phyloP scores from a whole-genome alignment of 2,888 invertebrate genomes.

The Orthonevra nobilis region DNA sequence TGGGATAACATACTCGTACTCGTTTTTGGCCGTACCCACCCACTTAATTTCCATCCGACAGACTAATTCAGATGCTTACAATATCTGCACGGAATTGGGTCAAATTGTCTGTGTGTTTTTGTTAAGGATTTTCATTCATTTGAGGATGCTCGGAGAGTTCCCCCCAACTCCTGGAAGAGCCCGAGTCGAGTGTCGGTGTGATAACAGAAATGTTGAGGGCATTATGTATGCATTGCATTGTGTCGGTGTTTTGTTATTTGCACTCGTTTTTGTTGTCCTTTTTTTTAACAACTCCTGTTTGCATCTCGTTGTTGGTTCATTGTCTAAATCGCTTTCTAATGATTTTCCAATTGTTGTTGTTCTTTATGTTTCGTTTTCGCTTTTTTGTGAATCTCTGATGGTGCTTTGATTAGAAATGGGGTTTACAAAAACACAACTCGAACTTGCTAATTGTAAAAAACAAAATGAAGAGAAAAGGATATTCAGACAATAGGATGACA shows the following conservation, averaged over 20 bases:
- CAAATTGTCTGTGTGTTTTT: slow-evolving; percentile 64
- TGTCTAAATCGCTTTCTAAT: slow-evolving; percentile 70
- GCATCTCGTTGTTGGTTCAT: slow-evolving; percentile 57
- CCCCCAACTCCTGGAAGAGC: not conserved
- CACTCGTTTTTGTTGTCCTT: slow-evolving; percentile 18
- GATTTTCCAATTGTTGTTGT: slow-evolving; percentile 64
- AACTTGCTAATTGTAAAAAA: slow-evolving; percentile 62
- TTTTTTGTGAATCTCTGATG: slow-evolving; percentile 25
- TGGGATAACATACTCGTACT: slow-evolving; percentile 42
- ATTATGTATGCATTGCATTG: slow-evolving; percentile 54
- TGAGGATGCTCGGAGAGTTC: slow-evolving; percentile 1
- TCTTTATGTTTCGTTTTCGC: slow-evolving; percentile 8
- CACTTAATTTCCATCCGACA: slow-evolving; percentile 55
- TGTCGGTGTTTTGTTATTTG: slow-evolving; percentile 21
- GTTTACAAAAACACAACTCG: slow-evolving; percentile 49
- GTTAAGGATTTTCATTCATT: slow-evolving; percentile 47
- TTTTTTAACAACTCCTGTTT: slow-evolving; percentile 16
- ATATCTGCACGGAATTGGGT: slow-evolving; percentile 59
- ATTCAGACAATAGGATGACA: slow-evolving; percentile 53
- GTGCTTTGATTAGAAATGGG: slow-evolving; percentile 59
- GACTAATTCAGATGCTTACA: slow-evolving; percentile 58
- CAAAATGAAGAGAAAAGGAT: not conserved
- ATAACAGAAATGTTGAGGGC: slow-evolving; percentile 9
- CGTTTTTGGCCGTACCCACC: slow-evolving; percentile 2
- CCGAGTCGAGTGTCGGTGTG: slow-evolving; percentile 22